These are phyloP conservation scores for Caenorhabditis becei DNA, from an alignment of 2,888 invertebrate species.

Conservation along the genomic window DNA sequence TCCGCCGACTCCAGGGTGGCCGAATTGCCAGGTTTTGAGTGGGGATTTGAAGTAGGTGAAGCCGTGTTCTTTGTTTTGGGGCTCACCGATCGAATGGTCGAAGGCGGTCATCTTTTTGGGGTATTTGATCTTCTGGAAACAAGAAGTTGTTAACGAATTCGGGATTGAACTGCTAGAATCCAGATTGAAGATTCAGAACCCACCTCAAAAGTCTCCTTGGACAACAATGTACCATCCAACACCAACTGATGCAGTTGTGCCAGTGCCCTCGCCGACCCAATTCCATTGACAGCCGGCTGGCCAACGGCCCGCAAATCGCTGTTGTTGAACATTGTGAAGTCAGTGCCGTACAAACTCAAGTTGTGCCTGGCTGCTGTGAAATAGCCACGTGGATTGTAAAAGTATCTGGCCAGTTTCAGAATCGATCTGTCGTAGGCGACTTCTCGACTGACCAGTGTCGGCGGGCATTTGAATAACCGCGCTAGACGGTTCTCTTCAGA, in stretches of 20 bases:
- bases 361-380: constrained; percentile 60
- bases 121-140: constrained; percentile 34
- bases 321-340: constrained; percentile 76
- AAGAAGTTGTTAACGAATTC: too few species aligned
- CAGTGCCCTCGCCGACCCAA: constrained; percentile 79
- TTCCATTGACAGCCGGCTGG: constrained; percentile 79
- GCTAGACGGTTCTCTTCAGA: constrained; percentile 76
- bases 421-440: constrained; percentile 60
- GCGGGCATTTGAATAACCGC: constrained; percentile 59
- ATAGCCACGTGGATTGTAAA: constrained; percentile 64
- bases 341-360: constrained; percentile 60
- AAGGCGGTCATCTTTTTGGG: constrained; percentile 61
- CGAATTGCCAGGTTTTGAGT: constrained; percentile 74
- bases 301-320: constrained; percentile 77
- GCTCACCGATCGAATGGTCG: constrained; percentile 67
- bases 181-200: background rate
- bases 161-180: too few species aligned
- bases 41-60: constrained; percentile 66
- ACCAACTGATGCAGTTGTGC: constrained; percentile 81
- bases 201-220: constrained; percentile 65
- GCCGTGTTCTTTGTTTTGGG: constrained; percentile 66
- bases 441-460: constrained; percentile 55
- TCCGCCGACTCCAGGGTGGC: constrained; percentile 83
- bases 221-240: constrained; percentile 76
- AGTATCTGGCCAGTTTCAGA: constrained; percentile 57